Evolutionary conservation across 2,888 invertebrate genomes (phyloP), one percentile per base, ranked within the genome.

Genomic region (Oscheius sp.): DNA sequence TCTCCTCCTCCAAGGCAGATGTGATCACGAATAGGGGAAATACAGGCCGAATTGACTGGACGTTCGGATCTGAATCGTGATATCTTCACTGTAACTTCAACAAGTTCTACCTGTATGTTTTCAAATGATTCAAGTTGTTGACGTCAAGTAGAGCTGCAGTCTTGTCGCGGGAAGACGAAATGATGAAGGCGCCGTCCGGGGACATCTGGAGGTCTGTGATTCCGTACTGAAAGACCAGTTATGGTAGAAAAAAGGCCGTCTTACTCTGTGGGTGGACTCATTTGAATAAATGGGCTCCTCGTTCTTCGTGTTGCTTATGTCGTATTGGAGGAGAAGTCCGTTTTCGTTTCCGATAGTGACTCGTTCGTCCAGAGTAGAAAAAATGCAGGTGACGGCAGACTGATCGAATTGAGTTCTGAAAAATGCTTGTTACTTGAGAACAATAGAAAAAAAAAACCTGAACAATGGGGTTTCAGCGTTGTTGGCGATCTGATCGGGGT

Each of bases 131-230:
- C 75, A 99, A 91, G 13, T 94, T 93, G 79, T 94, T 94, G 0
- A 94, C 93, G 90, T 98, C 97, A 90, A 86, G 81, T 79, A 92
- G 90, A 90, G 96, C 96, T 0, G 99, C 95, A 0, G 97, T 95
- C 86, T 94, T 93, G 90, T 99, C 99, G 89, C 96, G 96, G 0
- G 96, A 96, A 1, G 98, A 96, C 0, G 99, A 96, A 50, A 99
- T 94, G 89, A 99, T 94, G 95, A 89, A 85, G 10, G 83, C 81
- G 65, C 86, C 84, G 42, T 84, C 85, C 33, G 79, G 94, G 72
- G 94, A 95, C 89, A 94, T 92, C 90, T 99, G 99, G 93, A 99
- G 94, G 90, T 99, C 99, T 89, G 95, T 96, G 85, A 99, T 96
- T 85, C 93, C 57, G 37, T 68, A 62, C 74, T 74, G 37, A 55